phyloP scores from a whole-genome alignment of 2,113 vertebrate species.

The Urocitellus parryii region DNA sequence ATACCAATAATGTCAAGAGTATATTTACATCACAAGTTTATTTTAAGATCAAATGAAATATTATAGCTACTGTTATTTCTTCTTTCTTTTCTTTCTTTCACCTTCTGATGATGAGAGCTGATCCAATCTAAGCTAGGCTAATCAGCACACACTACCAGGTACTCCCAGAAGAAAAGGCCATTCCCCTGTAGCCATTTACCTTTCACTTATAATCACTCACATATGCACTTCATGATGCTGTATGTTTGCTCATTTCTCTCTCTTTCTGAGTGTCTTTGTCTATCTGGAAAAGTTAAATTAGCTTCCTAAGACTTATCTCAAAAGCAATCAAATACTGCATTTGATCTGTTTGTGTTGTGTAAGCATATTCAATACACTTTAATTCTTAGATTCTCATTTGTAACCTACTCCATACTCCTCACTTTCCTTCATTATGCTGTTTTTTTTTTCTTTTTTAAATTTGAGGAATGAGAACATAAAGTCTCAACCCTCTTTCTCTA shows the following conservation, averaged over 20 bases:
- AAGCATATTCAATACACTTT: neutral
- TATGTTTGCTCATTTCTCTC: neutral
- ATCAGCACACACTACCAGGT: neutral
- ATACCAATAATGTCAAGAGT: neutral
- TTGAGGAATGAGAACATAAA: neutral
- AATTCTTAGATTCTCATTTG: neutral
- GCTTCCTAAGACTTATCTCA: neutral
- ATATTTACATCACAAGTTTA: slow-evolving; percentile 9
- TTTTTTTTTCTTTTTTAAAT: neutral
- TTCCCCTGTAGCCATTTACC: neutral
- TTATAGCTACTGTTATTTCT: neutral
- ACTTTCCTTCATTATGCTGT: neutral
- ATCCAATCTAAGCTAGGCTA: neutral
- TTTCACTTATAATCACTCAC: neutral
- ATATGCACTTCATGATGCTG: neutral
- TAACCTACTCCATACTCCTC: neutral
- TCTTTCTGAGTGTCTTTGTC: neutral
- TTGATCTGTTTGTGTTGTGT: neutral
- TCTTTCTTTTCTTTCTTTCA: neutral
- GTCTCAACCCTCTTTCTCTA: neutral
- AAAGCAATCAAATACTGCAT: neutral
- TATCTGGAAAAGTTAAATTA: neutral
- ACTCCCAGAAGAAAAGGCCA: neutral
- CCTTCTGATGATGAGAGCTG: neutral
- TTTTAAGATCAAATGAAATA: slow-evolving; percentile 34